A percentile compares a stretch with the other conserved stretches of the same genome.
phyloP scores from a whole-genome alignment of 2,113 vertebrate species.

The Tonatia bakeri region DNA sequence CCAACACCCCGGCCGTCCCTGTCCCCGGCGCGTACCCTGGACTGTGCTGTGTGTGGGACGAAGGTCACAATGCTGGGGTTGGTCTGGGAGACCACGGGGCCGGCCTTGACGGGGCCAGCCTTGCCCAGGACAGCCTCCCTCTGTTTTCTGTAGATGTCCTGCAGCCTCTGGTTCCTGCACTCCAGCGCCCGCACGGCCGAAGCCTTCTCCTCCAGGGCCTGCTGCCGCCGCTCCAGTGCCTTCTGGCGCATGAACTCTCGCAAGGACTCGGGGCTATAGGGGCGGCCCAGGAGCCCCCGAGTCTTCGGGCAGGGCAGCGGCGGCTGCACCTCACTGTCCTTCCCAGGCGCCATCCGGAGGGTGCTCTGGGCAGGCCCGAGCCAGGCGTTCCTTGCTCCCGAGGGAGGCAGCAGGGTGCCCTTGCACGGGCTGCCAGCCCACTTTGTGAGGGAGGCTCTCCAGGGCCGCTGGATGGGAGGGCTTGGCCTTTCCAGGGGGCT shows the following conservation, averaged over 20 bases:
- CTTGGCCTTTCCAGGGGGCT: background rate
- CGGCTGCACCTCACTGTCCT: background rate
- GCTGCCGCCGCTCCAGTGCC: conserved; percentile 62
- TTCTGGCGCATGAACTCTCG: conserved; percentile 71
- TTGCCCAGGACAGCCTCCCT: conserved; percentile 60
- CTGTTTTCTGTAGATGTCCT: conserved; percentile 77
- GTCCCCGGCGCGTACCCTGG: background rate
- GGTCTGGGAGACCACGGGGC: conserved; percentile 46
- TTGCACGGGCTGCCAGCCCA: rapidly evolving
- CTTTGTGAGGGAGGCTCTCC: background rate
- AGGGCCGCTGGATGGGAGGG: background rate
- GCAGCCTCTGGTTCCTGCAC: conserved; percentile 65
- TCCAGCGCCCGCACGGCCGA: background rate
- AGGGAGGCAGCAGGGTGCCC: no score
- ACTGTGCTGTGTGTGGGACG: background rate
- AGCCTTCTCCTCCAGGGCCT: conserved; percentile 60
- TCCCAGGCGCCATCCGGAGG: background rate
- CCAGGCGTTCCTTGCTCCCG: background rate
- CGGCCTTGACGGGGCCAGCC: rapidly evolving
- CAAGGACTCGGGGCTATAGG: conserved; percentile 57
- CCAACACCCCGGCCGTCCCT: rapidly evolving
- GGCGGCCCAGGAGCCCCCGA: background rate
- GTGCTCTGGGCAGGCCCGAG: background rate
- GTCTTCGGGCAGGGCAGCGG: background rate
- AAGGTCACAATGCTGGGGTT: conserved; percentile 65